Evolutionary conservation across 2,797 vertebrate species (phyloP).

Genomic region (Myotis findleyi): DNA sequence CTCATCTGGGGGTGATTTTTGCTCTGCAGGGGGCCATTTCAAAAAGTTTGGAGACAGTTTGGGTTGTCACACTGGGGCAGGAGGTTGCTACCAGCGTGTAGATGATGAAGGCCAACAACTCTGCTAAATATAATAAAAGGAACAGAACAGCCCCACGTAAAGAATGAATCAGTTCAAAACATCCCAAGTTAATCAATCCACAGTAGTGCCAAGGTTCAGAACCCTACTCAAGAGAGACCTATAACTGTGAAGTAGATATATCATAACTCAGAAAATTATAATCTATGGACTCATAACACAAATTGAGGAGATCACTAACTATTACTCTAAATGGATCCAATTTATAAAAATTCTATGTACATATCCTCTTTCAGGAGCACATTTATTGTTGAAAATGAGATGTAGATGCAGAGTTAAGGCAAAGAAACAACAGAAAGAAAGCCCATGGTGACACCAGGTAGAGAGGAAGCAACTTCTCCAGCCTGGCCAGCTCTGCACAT

Average conservation of each 20-base stretch:
- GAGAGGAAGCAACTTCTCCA: not conserved
- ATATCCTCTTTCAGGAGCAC: not conserved
- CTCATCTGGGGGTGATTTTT: not conserved
- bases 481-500: not conserved
- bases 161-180: not conserved
- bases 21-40: not conserved
- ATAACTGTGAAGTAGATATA: not conserved
- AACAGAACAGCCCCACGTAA: not conserved
- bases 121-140: not conserved
- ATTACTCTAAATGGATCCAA: not conserved
- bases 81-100: not conserved
- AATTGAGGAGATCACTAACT: not conserved
- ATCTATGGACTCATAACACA: not conserved
- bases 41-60: not conserved
- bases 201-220: not conserved
- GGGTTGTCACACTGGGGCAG: not conserved
- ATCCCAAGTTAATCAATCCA: not conserved
- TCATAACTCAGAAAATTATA: not conserved
- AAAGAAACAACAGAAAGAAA: not conserved
- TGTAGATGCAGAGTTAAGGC: not conserved
- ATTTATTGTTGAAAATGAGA: not conserved
- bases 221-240: not conserved
- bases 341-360: not conserved
- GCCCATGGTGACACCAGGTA: not conserved
- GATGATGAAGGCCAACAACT: rapidly evolving